Conservation (phyloP, 1,140 invertebrate species). For the Solen grandis region DNA sequence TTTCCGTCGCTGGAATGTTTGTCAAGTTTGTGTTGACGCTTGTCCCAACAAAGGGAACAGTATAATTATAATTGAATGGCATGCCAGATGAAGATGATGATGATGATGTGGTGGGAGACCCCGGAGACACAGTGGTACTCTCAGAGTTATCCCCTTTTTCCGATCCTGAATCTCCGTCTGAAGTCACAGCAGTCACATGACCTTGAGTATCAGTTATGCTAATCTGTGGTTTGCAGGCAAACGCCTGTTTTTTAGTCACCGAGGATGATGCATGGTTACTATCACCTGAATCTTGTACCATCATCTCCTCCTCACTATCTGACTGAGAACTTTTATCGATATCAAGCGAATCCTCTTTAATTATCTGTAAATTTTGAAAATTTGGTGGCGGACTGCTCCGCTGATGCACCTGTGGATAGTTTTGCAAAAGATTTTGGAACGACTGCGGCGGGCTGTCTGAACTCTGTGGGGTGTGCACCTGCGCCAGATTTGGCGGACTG, state of each 20-base stretch:
- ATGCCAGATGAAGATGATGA: slow-evolving; percentile 3
- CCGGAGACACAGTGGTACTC: slow-evolving; percentile 37
- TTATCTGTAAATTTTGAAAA: slow-evolving; percentile 89
- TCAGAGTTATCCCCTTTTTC: slow-evolving; percentile 82
- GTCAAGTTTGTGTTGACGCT: slow-evolving; percentile 66
- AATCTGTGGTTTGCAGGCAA: slow-evolving; percentile 87
- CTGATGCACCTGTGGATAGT: slow-evolving; percentile 65
- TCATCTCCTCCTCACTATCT: slow-evolving; percentile 78
- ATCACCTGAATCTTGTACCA: slow-evolving; percentile 62
- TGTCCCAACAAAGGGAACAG: slow-evolving; percentile 44
- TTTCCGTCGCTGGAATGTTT: slow-evolving; percentile 57
- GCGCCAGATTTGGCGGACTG: slow-evolving; percentile 58
- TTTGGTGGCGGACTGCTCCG: slow-evolving; percentile 76
- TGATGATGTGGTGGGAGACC: slow-evolving; percentile 21
- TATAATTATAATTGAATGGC: slow-evolving; percentile 46
- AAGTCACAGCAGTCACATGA: slow-evolving; percentile 86
- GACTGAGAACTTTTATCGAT: slow-evolving; percentile 73
- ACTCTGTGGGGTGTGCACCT: slow-evolving; percentile 33
- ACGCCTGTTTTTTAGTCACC: slow-evolving; percentile 42
- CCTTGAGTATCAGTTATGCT: slow-evolving; percentile 90
- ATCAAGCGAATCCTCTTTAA: slow-evolving; percentile 87
- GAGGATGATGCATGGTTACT: background rate
- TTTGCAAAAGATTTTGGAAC: slow-evolving; percentile 67
- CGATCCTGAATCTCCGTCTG: slow-evolving; percentile 82
- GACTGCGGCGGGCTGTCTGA: slow-evolving; percentile 63